Percentiles rank a stretch among this genome's conserved stretches.
Evolutionary conservation across 2,113 vertebrate species (phyloP).

Genomic region (Microcebus griseorufus): DNA sequence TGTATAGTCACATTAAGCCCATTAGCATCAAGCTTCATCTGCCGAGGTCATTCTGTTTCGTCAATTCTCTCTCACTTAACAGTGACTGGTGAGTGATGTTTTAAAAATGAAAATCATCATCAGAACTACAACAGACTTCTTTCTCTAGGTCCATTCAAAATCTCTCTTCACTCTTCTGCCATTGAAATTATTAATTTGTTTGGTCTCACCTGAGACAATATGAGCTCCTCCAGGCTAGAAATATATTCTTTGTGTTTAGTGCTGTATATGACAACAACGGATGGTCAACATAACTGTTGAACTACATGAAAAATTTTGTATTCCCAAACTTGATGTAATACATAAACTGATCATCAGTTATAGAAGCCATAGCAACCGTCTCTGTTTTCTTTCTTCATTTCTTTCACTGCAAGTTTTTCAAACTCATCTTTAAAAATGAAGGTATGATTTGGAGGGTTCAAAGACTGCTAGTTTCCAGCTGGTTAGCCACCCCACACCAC

Average conservation of each 20-base stretch:
- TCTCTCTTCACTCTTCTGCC: background rate
- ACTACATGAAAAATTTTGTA: background rate
- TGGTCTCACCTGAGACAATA: background rate
- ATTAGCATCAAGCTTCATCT: background rate
- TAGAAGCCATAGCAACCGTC: background rate
- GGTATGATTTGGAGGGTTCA: background rate
- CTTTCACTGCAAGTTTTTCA: background rate
- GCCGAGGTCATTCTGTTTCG: background rate
- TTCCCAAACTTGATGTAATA: background rate
- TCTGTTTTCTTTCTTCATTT: background rate
- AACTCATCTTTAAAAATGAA: background rate
- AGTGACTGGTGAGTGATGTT: background rate
- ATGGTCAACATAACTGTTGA: background rate
- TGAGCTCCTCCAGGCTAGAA: background rate
- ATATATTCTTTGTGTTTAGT: background rate
- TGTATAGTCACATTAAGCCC: background rate
- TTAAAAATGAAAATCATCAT: background rate
- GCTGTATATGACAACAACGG: background rate
- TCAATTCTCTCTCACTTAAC: background rate
- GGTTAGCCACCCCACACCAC: background rate
- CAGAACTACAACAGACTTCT: background rate
- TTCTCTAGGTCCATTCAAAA: background rate
- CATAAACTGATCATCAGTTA: background rate
- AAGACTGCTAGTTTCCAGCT: background rate
- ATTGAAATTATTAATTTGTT: conserved; percentile 7